phyloP scores from a whole-genome alignment of 2,888 invertebrate species.

The Drosophila maculinotata region DNA sequence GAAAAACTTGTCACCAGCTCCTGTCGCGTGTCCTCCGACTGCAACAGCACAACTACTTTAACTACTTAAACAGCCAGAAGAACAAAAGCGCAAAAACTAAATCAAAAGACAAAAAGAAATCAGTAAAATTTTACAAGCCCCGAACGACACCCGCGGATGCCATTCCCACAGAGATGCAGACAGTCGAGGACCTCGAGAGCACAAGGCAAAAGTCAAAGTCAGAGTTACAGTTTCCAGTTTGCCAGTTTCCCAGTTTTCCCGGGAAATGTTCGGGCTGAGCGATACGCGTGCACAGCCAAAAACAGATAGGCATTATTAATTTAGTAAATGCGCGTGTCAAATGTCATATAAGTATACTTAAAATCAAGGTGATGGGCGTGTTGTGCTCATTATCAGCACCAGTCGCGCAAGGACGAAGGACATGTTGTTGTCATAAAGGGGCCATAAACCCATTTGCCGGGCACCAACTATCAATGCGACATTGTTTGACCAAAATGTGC shows the following conservation, averaged over 20 bases:
- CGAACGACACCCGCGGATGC: slow-evolving; percentile 71
- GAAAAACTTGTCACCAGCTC: slow-evolving; percentile 76
- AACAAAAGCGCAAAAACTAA: slow-evolving; percentile 46
- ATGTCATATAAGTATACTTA: slow-evolving; percentile 57
- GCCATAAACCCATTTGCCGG: slow-evolving; percentile 64
- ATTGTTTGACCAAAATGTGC: slow-evolving; percentile 69
- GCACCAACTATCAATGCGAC: slow-evolving; percentile 65
- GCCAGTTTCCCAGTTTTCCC: too few species aligned
- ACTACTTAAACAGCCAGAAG: slow-evolving; percentile 73
- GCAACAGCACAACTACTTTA: slow-evolving; percentile 76
- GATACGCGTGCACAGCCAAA: slow-evolving; percentile 55
- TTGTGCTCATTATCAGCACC: slow-evolving; percentile 52
- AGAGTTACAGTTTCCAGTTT: slow-evolving; percentile 10
- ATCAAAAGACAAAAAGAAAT: slow-evolving; percentile 63
- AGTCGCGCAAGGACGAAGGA: slow-evolving; percentile 56
- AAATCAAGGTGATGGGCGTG: slow-evolving; percentile 70
- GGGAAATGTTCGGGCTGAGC: slow-evolving; percentile 22
- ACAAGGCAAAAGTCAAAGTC: slow-evolving; percentile 40
- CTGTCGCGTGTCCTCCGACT: slow-evolving; percentile 79
- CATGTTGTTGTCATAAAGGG: slow-evolving; percentile 39
- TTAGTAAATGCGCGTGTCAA: slow-evolving; percentile 78
- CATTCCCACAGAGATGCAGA: slow-evolving; percentile 2
- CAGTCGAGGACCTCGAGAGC: slow-evolving; percentile 2
- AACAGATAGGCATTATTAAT: slow-evolving; percentile 73
- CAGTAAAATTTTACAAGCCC: slow-evolving; percentile 71